A percentile compares a stretch with the other conserved stretches of the same genome.
These are phyloP conservation scores for Drosophila tsacasi DNA, from an alignment of 1,140 invertebrate genomes.

Conservation along the genomic window DNA sequence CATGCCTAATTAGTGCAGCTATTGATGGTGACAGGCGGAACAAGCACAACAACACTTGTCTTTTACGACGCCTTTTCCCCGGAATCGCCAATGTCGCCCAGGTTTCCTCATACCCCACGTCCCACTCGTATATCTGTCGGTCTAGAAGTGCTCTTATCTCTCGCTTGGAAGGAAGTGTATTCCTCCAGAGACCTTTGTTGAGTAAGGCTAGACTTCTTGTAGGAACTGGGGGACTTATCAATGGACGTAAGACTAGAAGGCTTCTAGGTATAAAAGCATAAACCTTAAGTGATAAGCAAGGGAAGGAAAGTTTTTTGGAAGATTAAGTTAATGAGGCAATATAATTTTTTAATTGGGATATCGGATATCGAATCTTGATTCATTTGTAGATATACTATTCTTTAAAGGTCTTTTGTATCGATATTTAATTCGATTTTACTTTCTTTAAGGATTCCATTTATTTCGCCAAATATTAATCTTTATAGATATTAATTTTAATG, in stretches of 20 bases:
- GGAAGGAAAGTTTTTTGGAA: neutral
- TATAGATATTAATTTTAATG: neutral
- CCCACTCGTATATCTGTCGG: conserved; percentile 1
- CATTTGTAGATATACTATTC: too few relatives aligned
- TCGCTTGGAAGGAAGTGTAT: conserved; percentile 48
- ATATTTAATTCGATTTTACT: too few relatives aligned
- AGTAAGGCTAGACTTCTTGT: conserved; percentile 54
- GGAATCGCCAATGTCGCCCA: conserved; percentile 49
- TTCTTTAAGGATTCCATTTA: neutral
- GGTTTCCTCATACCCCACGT: conserved; percentile 16
- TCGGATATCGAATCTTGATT: neutral
- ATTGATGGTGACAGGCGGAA: conserved; percentile 80
- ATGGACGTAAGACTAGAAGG: conserved; percentile 58
- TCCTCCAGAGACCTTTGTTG: conserved; percentile 44
- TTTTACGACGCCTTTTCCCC: conserved; percentile 75
- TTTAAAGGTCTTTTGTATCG: too few relatives aligned
- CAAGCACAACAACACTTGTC: conserved; percentile 64
- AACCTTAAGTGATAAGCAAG: conserved; percentile 1
- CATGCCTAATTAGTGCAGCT: conserved; percentile 84
- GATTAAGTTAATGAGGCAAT: conserved; percentile 1
- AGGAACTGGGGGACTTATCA: conserved; percentile 47
- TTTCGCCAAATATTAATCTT: neutral
- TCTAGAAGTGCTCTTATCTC: conserved; percentile 40
- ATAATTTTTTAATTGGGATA: neutral
- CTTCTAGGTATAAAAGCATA: conserved; percentile 24